Conservation (phyloP, 1,140 invertebrate species). For the Megathymus violae region DNA sequence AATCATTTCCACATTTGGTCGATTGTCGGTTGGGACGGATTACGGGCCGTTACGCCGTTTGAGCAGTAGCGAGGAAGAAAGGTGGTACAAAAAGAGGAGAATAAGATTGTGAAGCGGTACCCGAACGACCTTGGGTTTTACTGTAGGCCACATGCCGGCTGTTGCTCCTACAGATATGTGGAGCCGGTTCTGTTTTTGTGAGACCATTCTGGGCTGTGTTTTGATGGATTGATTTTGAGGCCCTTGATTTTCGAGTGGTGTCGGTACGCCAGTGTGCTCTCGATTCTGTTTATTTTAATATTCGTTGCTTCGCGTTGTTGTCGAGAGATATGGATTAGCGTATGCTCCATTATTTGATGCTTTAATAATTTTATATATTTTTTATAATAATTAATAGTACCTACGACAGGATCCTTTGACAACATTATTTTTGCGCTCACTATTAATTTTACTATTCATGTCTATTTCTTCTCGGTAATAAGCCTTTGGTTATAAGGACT, state of each 20-base stretch:
- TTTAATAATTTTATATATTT: no score
- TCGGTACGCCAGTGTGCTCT: constrained; percentile 20
- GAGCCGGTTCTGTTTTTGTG: constrained; percentile 40
- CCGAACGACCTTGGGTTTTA: constrained; percentile 74
- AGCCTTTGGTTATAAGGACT: no score
- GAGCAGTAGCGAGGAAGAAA: constrained; percentile 57
- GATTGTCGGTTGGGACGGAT: constrained; percentile 5
- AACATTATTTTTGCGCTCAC: background rate
- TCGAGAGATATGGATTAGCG: constrained; percentile 9
- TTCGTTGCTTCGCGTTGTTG: constrained; percentile 14
- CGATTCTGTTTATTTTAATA: constrained; percentile 22
- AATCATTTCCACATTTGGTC: constrained; percentile 32
- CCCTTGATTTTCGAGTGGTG: constrained; percentile 33
- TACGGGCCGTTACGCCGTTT: constrained; percentile 45
- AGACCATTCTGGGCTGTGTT: constrained; percentile 24
- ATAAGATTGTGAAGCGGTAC: constrained; percentile 72
- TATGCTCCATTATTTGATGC: background rate
- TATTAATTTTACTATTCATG: no score
- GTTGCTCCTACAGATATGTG: constrained; percentile 53
- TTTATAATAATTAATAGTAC: no score
- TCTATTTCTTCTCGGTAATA: no score
- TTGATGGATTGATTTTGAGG: constrained; percentile 35
- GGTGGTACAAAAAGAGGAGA: constrained; percentile 69
- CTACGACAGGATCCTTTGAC: background rate
- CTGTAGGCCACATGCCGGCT: constrained; percentile 76